Evolutionary conservation across 1,140 invertebrate species (phyloP), one percentile per base, ranked within the genome.

Genomic region (Lasaia peninsularis): DNA sequence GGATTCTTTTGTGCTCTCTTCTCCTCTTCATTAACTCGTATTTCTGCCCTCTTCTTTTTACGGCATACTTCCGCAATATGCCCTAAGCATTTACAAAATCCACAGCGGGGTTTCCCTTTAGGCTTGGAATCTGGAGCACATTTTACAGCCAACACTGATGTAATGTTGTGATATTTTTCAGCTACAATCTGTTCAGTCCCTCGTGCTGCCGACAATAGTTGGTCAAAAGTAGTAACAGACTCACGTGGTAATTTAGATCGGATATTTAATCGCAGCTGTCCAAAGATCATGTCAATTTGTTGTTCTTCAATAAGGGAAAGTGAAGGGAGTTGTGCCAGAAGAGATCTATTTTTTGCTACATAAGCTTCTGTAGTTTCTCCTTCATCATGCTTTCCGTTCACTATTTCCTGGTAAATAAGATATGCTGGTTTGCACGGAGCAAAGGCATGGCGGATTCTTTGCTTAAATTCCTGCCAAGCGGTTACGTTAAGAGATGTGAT

Each of bases 201-300:
- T 1, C 50, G 18, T 1, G 61, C 56, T 12, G 33, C 21, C 10
- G 54, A 31, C 1, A 63, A 11, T n/a, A 69, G 20, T 9, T 51
- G 40, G 4, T 65, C 52, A 56, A 7, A 60, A 65, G 49, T 69
- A 1, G 2, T 37, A 1, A 63, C n/a, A 7, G 11, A 9, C 1
- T 34, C 28, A 12, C 67, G 12, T 11, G 49, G 11, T 0, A 71
- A 54, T 12, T 63, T 67, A 8, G 62, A 54, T 12, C 56, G 37
- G 1, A 75, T 60, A 1, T 58, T 40, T 0, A 67, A 3, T 0
- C 20, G 10, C 2, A 72, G 12, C 9, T 44, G 57, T 7, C 62
- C 62, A 24, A 48, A 74, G 0, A 74, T 50, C 57, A 74, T 65
- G 16, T 69, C 64, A 0, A 71, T 18, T 34, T 71, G 63, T 16